Evolutionary conservation across 2,888 invertebrate species (phyloP).

Genomic region (Cyrtodaria siliqua): DNA sequence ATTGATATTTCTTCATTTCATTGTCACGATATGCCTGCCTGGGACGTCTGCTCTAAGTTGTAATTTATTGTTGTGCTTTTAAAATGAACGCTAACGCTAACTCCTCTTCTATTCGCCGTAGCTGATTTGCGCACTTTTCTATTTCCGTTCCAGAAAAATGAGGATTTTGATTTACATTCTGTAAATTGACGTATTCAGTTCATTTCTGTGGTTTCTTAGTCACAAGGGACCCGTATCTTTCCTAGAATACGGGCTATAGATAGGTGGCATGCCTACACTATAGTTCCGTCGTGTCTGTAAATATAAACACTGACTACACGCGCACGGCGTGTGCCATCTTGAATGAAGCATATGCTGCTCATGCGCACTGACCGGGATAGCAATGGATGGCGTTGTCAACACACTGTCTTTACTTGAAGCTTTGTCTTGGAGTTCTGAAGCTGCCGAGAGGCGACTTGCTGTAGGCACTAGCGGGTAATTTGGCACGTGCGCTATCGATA

Average conservation of each 20-base stretch:
- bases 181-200: too few species aligned
- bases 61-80: too few species aligned
- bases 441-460: constrained; percentile 21
- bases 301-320: constrained; percentile 74
- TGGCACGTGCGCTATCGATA: constrained; percentile 30
- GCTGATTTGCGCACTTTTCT: too few species aligned
- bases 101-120: too few species aligned
- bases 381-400: constrained; percentile 29
- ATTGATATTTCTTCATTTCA: too few species aligned
- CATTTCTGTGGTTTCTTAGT: not conserved
- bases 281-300: constrained; percentile 54
- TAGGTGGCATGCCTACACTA: constrained; percentile 27
- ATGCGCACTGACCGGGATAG: constrained; percentile 53
- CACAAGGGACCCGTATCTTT: constrained; percentile 47
- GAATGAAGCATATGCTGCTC: constrained; percentile 70
- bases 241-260: constrained; percentile 50
- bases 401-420: constrained; percentile 20
- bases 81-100: too few species aligned
- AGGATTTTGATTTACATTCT: too few species aligned
- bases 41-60: too few species aligned
- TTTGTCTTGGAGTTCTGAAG: constrained; percentile 25
- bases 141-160: too few species aligned
- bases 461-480: constrained; percentile 41
- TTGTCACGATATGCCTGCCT: too few species aligned
- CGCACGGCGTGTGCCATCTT: constrained; percentile 74